A percentile compares a stretch with the other conserved stretches of the same genome.
phyloP scores from a whole-genome alignment of 2,888 invertebrate species.

The Acanthosepion lycidas region DNA sequence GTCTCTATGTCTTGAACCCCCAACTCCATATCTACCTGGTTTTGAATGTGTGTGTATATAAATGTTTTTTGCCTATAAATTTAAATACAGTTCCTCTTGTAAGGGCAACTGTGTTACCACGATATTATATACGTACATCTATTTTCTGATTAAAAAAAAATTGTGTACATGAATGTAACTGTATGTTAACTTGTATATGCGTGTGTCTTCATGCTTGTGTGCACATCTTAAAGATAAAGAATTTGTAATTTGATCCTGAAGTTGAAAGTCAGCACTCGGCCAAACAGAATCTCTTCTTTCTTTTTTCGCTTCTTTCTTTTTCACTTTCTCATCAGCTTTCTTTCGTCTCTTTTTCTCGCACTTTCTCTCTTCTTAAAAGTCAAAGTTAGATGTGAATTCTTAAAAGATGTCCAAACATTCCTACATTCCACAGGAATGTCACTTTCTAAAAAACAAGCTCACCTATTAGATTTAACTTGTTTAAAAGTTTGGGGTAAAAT shows the following conservation, averaged over 20 bases:
- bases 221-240: slow-evolving; percentile 3
- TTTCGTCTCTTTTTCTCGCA: not conserved
- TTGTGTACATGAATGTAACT: not conserved
- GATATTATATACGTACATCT: not conserved
- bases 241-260: not conserved
- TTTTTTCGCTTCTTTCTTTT: not conserved
- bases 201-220: not conserved
- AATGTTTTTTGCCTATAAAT: not conserved
- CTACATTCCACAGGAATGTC: not conserved
- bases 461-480: not conserved
- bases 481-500: not conserved
- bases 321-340: not conserved
- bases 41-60: not conserved
- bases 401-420: slow-evolving; percentile 18
- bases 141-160: not conserved
- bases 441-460: slow-evolving; percentile 8
- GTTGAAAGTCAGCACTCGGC: not conserved
- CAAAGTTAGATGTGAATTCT: not conserved
- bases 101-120: not conserved
- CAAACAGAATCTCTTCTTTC: not conserved
- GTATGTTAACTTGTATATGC: not conserved
- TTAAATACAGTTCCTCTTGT: not conserved
- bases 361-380: not conserved
- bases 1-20: not conserved
- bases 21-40: not conserved